Evolutionary conservation across 1,140 invertebrate species (phyloP).

Genomic region (Drosophila bifasciata): DNA sequence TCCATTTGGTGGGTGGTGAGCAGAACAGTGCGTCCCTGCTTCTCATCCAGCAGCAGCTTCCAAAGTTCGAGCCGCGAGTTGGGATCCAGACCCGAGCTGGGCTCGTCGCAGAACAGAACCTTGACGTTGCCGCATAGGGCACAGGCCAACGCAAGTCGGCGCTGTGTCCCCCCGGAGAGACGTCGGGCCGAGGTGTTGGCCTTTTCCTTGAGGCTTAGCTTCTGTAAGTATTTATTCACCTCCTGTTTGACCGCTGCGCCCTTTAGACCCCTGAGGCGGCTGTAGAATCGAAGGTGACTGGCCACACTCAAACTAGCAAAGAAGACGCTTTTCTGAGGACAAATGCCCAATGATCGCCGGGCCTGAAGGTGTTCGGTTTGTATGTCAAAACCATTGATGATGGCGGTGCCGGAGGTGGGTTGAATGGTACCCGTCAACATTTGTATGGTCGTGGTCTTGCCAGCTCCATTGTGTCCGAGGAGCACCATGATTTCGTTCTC

Average conservation of each 20-base stretch:
- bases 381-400: constrained; percentile 89
- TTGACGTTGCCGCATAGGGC: constrained; percentile 89
- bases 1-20: constrained; percentile 99
- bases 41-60: constrained; percentile 89
- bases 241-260: constrained; percentile 86
- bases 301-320: constrained; percentile 94
- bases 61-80: constrained; percentile 94
- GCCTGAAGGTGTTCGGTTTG: constrained; percentile 86
- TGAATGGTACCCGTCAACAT: constrained; percentile 91
- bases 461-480: constrained; percentile 91
- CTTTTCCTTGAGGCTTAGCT: constrained; percentile 87
- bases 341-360: constrained; percentile 91
- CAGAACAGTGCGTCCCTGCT: constrained; percentile 89
- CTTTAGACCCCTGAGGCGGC: constrained; percentile 87
- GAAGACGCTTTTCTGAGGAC: constrained; percentile 97
- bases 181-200: constrained; percentile 85
- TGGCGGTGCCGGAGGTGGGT: constrained; percentile 88
- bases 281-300: constrained; percentile 95
- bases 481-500: constrained; percentile 88
- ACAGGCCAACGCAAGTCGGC: constrained; percentile 90
- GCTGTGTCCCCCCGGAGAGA: constrained; percentile 93
- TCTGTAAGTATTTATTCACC: constrained; percentile 86
- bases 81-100: constrained; percentile 97
- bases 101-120: constrained; percentile 94
- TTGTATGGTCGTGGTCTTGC: constrained; percentile 91